Evolutionary conservation across 2,113 vertebrate species (phyloP).

Genomic region (Corythornis madagascariensis): DNA sequence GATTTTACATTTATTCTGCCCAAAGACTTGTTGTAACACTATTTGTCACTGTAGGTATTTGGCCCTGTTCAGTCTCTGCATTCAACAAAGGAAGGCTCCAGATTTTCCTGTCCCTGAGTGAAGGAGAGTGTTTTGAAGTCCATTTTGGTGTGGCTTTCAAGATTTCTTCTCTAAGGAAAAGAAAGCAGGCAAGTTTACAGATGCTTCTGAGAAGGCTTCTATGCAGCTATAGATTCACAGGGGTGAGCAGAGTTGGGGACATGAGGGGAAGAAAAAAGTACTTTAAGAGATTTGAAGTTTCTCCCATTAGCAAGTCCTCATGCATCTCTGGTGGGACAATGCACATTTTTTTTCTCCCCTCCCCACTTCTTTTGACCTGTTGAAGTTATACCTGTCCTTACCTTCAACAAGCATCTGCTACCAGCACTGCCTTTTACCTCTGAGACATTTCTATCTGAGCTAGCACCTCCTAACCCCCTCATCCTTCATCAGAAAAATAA

Average conservation of each 20-base stretch:
- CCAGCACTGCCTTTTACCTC: neutral
- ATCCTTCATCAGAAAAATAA: neutral
- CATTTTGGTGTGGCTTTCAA: neutral
- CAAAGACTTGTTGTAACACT: neutral
- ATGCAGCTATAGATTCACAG: neutral
- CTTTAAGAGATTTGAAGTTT: neutral
- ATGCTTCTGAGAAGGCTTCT: neutral
- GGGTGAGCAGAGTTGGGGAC: neutral
- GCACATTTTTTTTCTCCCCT: neutral
- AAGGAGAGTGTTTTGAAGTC: neutral
- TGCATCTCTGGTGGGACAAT: neutral
- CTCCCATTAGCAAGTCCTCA: neutral
- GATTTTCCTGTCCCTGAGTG: neutral
- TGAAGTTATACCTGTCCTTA: neutral
- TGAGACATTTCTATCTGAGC: neutral
- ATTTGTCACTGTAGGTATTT: neutral
- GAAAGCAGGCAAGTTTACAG: neutral
- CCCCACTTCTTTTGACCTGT: neutral
- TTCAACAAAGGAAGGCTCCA: neutral
- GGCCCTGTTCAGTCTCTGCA: neutral
- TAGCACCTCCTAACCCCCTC: neutral
- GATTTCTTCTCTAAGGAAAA: neutral
- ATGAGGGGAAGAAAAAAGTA: neutral
- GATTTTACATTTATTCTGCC: conserved; percentile 31
- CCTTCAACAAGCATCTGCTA: neutral